phyloP scores from a whole-genome alignment of 2,797 vertebrate genomes.

The Lagorchestes hirsutus region DNA sequence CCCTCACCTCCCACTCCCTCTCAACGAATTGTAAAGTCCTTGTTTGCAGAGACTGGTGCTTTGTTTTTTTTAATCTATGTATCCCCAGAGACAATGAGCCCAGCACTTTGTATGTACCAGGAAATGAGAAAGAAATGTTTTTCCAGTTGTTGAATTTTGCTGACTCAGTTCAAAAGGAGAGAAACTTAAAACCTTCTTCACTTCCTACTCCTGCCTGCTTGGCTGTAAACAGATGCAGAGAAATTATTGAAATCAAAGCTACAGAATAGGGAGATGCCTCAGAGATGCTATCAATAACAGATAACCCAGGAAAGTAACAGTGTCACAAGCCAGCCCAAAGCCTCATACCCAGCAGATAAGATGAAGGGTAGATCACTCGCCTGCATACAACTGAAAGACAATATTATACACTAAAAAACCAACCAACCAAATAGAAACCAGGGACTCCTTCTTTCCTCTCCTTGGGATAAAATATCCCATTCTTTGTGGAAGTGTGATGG shows the following conservation, averaged over 20 bases:
- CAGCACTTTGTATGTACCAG: background rate
- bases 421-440: background rate
- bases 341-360: conserved; percentile 49
- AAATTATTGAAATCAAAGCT: background rate
- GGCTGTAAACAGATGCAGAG: conserved; percentile 37
- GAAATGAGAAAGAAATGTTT: background rate
- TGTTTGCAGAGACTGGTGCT: background rate
- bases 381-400: conserved; percentile 67
- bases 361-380: conserved; percentile 64
- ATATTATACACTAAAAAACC: conserved; percentile 52
- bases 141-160: conserved; percentile 5
- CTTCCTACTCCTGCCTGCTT: background rate
- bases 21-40: background rate
- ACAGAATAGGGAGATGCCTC: background rate
- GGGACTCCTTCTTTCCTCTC: conserved; percentile 12
- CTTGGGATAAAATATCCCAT: background rate
- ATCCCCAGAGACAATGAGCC: background rate
- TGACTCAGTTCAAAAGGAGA: conserved; percentile 38
- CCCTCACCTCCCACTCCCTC: background rate
- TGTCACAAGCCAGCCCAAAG: conserved; percentile 51
- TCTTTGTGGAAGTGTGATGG: background rate
- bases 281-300: background rate
- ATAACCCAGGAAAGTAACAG: conserved; percentile 25
- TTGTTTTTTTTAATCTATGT: background rate
- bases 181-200: background rate